A percentile compares a stretch with the other conserved stretches of the same genome.
phyloP scores from a whole-genome alignment of 2,888 invertebrate genomes.

The Eudasyphora cyanicolor region DNA sequence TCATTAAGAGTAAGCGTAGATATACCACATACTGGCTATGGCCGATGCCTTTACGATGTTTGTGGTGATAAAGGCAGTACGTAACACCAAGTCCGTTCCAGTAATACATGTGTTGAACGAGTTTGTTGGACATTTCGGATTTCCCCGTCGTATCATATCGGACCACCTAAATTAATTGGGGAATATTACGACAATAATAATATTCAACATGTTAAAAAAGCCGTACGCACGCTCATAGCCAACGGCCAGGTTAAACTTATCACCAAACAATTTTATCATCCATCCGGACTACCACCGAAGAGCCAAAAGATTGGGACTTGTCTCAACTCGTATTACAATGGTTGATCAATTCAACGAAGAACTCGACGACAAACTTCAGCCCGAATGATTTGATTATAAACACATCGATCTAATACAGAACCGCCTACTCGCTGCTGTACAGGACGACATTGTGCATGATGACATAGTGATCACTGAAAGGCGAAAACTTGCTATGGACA shows the following conservation, averaged over 20 bases:
- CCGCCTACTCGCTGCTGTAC: constrained; percentile 47
- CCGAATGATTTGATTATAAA: constrained; percentile 65
- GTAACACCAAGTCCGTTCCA: background rate
- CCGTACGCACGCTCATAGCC: constrained; percentile 66
- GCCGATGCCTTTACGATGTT: constrained; percentile 10
- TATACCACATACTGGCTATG: background rate
- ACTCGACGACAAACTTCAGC: constrained; percentile 46
- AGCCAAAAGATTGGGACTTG: constrained; percentile 58
- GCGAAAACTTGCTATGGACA: background rate
- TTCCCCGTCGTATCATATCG: constrained; percentile 49
- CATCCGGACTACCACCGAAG: constrained; percentile 62
- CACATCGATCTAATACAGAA: constrained; percentile 46
- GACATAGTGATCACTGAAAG: constrained; percentile 17
- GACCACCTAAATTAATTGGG: constrained; percentile 68
- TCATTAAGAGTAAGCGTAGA: background rate
- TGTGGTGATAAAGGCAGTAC: background rate
- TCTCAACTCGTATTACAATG: background rate
- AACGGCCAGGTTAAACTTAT: constrained; percentile 65
- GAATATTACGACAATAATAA: constrained; percentile 36
- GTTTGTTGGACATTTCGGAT: constrained; percentile 53
- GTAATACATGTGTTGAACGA: constrained; percentile 62
- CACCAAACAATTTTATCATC: constrained; percentile 62
- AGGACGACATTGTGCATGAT: constrained; percentile 38
- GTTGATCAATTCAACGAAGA: constrained; percentile 37
- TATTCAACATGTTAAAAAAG: constrained; percentile 62